Base-by-base conservation (phyloP, 2,888 invertebrate genomes). In the Cantharis nigra region DNA sequence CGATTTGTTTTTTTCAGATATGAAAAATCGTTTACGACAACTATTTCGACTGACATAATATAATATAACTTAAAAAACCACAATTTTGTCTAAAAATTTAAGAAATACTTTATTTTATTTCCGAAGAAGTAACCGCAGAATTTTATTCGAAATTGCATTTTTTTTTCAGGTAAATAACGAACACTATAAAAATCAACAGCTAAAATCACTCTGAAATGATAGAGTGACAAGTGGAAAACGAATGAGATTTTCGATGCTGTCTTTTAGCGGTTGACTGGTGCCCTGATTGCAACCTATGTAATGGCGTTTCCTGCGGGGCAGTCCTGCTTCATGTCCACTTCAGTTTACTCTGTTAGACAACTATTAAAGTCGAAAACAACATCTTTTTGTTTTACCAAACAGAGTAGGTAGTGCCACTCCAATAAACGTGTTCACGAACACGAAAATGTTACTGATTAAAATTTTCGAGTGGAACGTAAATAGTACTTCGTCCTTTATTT, bases 1-100 rank as follows among this genome's bases (percentile, higher is more conserved):
- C 96, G 0, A 96, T 97, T 83, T 96, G 96, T 87, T 91, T 97
- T 5, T 13, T 96, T 84, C 96, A 96, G 87, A 95, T 97, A 72
- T 97, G 96, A 97, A 96, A 96, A 87, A 16, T 16, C 16, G 16
- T 16, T 16, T 16, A 16, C 16, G 16, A 92, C 94, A 80, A 93
- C 95, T 16, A 16, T 16, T 72, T 97, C 23, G 3, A 23, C 23
- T 5, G 0, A 23, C 20, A 20, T 20, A 20, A 20, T 20, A 5
- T 23, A 23, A 23, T 23, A 23, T 7, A 28, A 30, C 3, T 11
- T 20, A 70, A 70, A 70, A 70, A 70, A 18, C 13, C 9, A 16
- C 9, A 16, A 10, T 14, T 28, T 16, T 16, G 14, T 28, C 1
- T 18, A 28, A 18, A 14, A 64, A 28, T 64, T 72, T 69, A 69